Evolutionary conservation across 2,888 invertebrate genomes (phyloP).

Genomic region (Andrena flavipes): DNA sequence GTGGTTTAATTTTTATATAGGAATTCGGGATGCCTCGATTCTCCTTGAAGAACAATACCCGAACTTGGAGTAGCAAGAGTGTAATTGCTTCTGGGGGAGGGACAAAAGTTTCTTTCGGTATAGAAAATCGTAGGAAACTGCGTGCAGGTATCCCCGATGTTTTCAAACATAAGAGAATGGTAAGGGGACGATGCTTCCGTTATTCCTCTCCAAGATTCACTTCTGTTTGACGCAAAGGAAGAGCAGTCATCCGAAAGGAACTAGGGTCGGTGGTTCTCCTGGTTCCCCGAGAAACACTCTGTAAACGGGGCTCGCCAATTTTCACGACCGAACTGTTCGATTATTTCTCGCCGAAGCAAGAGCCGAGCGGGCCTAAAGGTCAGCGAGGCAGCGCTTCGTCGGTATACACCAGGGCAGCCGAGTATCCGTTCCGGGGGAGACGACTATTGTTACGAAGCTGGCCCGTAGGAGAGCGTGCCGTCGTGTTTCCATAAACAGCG

Average conservation of each 20-base stretch:
- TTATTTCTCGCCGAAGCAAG: slow-evolving; percentile 25
- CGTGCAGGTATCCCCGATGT: background rate
- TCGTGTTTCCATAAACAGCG: slow-evolving; percentile 58
- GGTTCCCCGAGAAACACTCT: slow-evolving; percentile 3
- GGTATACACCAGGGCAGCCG: background rate
- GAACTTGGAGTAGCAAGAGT: background rate
- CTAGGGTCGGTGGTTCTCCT: background rate
- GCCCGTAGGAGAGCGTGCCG: slow-evolving; percentile 8
- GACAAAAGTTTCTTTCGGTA: background rate
- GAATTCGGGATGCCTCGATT: background rate
- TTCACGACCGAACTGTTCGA: slow-evolving; percentile 31
- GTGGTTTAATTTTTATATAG: background rate
- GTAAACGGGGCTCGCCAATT: background rate
- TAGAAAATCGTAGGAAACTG: background rate
- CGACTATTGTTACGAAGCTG: slow-evolving; percentile 35
- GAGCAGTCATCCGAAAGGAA: background rate
- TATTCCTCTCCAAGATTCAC: background rate
- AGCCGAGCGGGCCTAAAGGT: slow-evolving; percentile 38
- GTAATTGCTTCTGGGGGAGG: background rate
- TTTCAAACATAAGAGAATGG: background rate
- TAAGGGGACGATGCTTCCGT: background rate
- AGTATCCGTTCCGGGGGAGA: slow-evolving; percentile 25
- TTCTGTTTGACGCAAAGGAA: background rate
- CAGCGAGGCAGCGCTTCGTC: slow-evolving; percentile 23
- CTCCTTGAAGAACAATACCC: background rate